A percentile compares a stretch with the other conserved stretches of the same genome.
These are phyloP conservation scores for Ariolimax columbianus DNA, from an alignment of 2,888 invertebrate genomes.

Conservation along the genomic window DNA sequence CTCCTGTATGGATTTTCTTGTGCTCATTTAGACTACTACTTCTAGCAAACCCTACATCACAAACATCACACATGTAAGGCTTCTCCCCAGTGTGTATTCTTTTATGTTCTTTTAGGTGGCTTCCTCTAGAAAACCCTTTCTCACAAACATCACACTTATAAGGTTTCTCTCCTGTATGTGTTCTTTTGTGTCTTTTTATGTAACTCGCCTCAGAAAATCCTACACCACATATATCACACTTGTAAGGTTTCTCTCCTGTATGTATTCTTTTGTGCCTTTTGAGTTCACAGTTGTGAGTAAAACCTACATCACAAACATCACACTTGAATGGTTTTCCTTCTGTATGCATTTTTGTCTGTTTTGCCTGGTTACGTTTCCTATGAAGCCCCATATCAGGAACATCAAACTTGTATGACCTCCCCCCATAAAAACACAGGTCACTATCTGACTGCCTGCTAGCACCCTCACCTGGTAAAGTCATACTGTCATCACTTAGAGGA, in stretches of 20 bases:
- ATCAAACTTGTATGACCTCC: background rate
- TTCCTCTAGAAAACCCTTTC: background rate
- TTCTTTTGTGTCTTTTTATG: background rate
- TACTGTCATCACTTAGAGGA: background rate
- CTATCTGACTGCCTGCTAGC: background rate
- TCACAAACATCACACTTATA: background rate
- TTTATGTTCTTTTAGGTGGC: background rate
- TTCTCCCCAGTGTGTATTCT: background rate
- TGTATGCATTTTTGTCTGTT: background rate
- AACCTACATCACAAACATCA: background rate
- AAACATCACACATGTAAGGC: constrained; percentile 7
- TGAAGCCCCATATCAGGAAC: background rate
- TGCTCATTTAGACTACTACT: background rate
- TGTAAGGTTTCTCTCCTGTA: constrained; percentile 14
- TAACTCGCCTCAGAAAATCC: background rate
- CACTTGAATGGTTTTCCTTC: background rate
- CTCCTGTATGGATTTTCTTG: background rate
- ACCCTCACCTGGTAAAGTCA: background rate
- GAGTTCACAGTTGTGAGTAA: background rate
- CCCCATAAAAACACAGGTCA: background rate
- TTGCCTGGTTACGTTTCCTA: background rate
- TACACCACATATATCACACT: constrained; percentile 15
- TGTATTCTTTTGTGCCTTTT: background rate
- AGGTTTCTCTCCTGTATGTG: background rate
- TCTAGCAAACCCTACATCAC: background rate